Evolutionary conservation across 2,888 invertebrate genomes (phyloP).

Genomic region (Ophonus ardosiacus): DNA sequence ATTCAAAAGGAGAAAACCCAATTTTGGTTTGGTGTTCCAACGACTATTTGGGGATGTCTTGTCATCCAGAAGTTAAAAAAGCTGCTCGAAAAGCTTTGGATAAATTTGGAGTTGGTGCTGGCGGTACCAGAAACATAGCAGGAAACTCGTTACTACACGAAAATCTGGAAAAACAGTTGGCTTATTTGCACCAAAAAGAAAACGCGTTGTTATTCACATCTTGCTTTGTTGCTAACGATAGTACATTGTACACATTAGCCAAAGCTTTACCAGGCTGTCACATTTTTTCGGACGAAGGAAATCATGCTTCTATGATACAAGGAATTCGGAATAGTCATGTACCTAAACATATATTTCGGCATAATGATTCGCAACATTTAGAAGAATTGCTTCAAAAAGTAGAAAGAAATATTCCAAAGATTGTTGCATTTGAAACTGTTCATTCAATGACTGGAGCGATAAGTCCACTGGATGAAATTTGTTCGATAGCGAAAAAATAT

Average conservation of each 20-base stretch:
- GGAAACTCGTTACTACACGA: constrained; percentile 96
- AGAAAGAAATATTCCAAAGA: constrained; percentile 89
- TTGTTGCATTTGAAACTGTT: constrained; percentile 98
- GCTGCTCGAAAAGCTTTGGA: constrained; percentile 89
- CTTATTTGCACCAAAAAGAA: constrained; percentile 92
- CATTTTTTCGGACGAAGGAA: constrained; percentile 96
- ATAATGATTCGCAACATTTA: constrained; percentile 93
- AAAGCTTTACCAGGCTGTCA: constrained; percentile 92
- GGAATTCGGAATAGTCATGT: constrained; percentile 95
- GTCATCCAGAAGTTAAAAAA: constrained; percentile 90
- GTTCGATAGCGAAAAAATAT: constrained; percentile 92
- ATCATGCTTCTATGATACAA: constrained; percentile 99
- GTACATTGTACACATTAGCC: constrained; percentile 94
- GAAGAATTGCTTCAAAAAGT: constrained; percentile 85
- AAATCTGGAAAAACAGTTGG: constrained; percentile 89
- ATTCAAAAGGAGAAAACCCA: constrained; percentile 86
- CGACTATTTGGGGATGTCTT: constrained; percentile 98
- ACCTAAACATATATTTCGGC: constrained; percentile 95
- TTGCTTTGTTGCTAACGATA: constrained; percentile 98
- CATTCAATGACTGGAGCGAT: constrained; percentile 99
- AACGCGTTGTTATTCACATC: constrained; percentile 95
- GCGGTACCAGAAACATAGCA: constrained; percentile 97
- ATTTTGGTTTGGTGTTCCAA: constrained; percentile 99
- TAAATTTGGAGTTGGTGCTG: constrained; percentile 94
- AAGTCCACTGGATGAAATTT: constrained; percentile 93